Conservation (phyloP, 2,113 vertebrate genomes). For the Megaceryle maxima region DNA sequence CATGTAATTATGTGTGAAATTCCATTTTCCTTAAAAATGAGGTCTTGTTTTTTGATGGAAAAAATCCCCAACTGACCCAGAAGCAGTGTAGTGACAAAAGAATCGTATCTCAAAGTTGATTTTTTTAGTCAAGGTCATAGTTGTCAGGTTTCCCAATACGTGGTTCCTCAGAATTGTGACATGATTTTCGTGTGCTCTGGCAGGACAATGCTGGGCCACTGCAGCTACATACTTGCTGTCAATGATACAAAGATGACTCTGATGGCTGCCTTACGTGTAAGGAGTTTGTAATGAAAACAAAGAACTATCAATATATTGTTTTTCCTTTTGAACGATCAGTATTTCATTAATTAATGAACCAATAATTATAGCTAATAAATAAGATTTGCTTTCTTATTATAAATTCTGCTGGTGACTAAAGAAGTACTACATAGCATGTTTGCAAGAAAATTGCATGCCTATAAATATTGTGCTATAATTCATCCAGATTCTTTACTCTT, state of each 20-base stretch:
- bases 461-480: not conserved
- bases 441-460: not conserved
- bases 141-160: not conserved
- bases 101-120: not conserved
- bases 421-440: not conserved
- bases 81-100: not conserved
- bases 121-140: not conserved
- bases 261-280: not conserved
- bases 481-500: not conserved
- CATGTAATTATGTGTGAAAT: not conserved
- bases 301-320: not conserved
- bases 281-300: not conserved
- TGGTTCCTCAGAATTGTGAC: not conserved
- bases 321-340: not conserved
- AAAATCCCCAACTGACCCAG: not conserved
- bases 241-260: not conserved
- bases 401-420: not conserved
- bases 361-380: not conserved
- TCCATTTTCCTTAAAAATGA: not conserved
- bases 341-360: not conserved
- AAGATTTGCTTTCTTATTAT: not conserved
- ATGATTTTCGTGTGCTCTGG: not conserved
- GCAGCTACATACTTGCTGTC: not conserved
- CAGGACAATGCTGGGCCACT: not conserved
- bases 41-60: not conserved